Base-by-base conservation (phyloP, 35 echinoderm and acorn worm species). In the Lytechinus variegatus region DNA sequence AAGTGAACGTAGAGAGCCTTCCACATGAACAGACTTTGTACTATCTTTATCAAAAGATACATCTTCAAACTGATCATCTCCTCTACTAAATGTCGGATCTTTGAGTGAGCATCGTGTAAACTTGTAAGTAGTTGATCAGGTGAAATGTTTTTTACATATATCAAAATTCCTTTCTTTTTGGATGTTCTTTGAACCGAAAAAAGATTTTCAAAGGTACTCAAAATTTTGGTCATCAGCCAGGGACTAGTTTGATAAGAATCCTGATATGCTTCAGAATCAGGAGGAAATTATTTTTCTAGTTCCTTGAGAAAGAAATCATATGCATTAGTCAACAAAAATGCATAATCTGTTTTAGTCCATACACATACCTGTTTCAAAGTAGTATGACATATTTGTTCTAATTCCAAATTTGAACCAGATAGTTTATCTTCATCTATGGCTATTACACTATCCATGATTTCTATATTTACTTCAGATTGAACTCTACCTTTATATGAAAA, bases 301-400 rank as follows among this genome's bases (percentile, higher is more conserved):
- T 93, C 91, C 56, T 56, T 1, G 52, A 54, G 91, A 93, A 93
- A 93, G 91, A 93, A 54, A 27, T 93, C 91, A 56, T 93, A 93
- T 54, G 91, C 91, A 93, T 93, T 55, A 56, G 91, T 93, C 91
- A 93, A 56, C 91, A 93, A 93, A 93, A 93, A 93, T 93, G 91
- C 91, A 93, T 27, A 93, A 93, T 93, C 91, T 56, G 91, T 55
- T 93, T 93, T 93, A 93, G 91, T 56, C 91, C 91, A 93, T 9
- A 54, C 56, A 93, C 91, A 93, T 56, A 93, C 56, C 91, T 93
- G 91, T 56, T 93, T 93, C 24, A 93, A 93, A 13, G 91, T 54
- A 24, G 16, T 93, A 54, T 93, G 4, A 93, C 91, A 93, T 93
- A 93, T 55, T 56, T 27, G 55, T 10, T 93, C 91, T 56, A 93